phyloP scores from a whole-genome alignment of 2,888 invertebrate species.

The Xylocampa areola region DNA sequence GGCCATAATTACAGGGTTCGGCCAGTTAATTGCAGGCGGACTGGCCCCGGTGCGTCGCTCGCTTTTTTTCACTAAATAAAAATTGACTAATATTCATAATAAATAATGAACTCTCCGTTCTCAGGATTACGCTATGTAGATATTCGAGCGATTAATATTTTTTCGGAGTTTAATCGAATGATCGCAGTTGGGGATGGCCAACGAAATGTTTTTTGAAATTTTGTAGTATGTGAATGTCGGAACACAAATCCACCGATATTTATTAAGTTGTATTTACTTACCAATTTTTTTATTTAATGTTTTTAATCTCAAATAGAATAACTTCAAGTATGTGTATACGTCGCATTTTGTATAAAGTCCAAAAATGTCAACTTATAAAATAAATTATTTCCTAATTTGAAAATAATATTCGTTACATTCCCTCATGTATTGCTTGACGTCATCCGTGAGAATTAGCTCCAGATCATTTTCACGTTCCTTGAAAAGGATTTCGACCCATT shows the following conservation, averaged over 20 bases:
- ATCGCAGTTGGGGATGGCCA: constrained; percentile 53
- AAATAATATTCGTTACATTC: too few species aligned
- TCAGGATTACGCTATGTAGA: constrained; percentile 84
- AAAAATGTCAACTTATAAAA: too few species aligned
- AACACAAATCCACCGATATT: background rate
- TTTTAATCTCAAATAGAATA: too few species aligned
- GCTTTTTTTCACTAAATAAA: constrained; percentile 89
- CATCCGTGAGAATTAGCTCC: constrained; percentile 10
- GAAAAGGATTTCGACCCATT: constrained; percentile 18
- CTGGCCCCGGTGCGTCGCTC: constrained; percentile 78
- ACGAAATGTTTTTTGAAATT: constrained; percentile 33
- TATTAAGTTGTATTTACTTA: background rate
- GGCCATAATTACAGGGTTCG: constrained; percentile 95
- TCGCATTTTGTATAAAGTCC: background rate
- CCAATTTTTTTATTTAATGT: too few species aligned
- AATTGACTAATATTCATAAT: constrained; percentile 90
- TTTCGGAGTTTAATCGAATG: constrained; percentile 71
- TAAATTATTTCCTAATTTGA: too few species aligned
- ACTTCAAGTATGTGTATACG: too few species aligned
- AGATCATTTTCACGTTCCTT: constrained; percentile 9
- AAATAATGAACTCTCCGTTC: constrained; percentile 88
- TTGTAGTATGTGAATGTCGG: constrained; percentile 32
- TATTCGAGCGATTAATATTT: constrained; percentile 82
- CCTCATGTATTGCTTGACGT: constrained; percentile 3
- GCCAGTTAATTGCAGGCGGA: constrained; percentile 94